Conservation (phyloP, 2,113 vertebrate genomes). For the Corythaixoides concolor region DNA sequence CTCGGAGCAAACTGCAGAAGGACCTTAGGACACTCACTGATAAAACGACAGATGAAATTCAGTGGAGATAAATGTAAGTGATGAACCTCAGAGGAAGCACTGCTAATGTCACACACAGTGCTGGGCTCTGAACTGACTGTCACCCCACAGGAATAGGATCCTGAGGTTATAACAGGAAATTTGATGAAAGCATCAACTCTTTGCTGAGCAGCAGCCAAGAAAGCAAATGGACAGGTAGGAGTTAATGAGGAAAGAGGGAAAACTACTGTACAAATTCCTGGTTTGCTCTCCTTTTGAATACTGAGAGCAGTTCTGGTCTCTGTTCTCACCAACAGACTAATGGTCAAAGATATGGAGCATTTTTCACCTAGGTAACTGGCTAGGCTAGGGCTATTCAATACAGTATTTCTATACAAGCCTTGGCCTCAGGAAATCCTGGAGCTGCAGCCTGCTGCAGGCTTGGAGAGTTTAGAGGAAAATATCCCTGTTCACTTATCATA, state of each 20-base stretch:
- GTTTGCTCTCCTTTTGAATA: background rate
- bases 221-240: background rate
- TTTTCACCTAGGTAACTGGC: background rate
- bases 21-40: background rate
- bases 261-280: background rate
- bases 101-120: background rate
- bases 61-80: background rate
- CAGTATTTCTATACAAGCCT: background rate
- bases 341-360: background rate
- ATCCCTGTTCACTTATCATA: background rate
- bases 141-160: background rate
- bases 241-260: background rate
- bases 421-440: background rate
- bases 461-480: background rate
- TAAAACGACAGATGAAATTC: background rate
- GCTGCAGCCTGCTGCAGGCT: background rate
- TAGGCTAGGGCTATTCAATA: background rate
- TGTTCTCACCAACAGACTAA: background rate
- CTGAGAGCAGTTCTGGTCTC: background rate
- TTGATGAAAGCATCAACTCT: background rate
- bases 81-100: background rate
- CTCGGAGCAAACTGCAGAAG: background rate
- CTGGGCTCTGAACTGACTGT: background rate
- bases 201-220: background rate
- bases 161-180: background rate